Evolutionary conservation across 2,113 vertebrate species (phyloP), one percentile per base, ranked within the genome.

Genomic region (Hippocampus zosterae): DNA sequence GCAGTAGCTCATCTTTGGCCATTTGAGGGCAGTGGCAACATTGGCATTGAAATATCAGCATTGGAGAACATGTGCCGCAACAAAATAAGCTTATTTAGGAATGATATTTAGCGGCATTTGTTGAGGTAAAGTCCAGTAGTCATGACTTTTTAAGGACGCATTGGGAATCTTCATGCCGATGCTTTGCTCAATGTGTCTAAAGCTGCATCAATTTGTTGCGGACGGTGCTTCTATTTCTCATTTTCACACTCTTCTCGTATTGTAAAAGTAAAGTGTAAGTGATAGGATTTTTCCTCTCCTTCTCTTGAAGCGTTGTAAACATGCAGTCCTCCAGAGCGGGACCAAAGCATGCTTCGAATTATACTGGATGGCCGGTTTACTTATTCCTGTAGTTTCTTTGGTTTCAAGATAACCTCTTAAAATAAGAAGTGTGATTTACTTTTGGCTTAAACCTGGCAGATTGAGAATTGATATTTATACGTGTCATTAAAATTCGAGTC

Each of bases 401-500:
- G 57, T 60, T 60, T 15, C 27, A 27, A 60, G 8, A 57, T 57
- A 8, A 18, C 33, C 9, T 33, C 57, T 60, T 33, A 25, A 29
- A 60, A 18, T 5, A 57, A 60, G 15, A 60, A 25, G 23, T 33
- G 3, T 33, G 27, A 60, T 60, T 9, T 19, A 18, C 57, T 33
- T 60, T 57, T 60, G 29, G 27, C 19, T 60, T 60, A 27, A 60
- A 7, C 2, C 27, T 33, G 27, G 5, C 5, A 29, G 12, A 21
- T 64, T 44, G 6, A 23, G 19, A 42, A 23, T 5, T 42, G 41
- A 63, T 63, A 27, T 27, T 23, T 44, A 19, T 41, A 18, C 8
- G 25, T 78, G 73, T 75, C 71, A 85, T 85, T 85, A 72, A 81
- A 77, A 79, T 82, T 71, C 13, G 42, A 68, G 64, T 69, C 76